Base-by-base conservation (phyloP, 2,113 vertebrate genomes). In the Ameiurus melas region DNA sequence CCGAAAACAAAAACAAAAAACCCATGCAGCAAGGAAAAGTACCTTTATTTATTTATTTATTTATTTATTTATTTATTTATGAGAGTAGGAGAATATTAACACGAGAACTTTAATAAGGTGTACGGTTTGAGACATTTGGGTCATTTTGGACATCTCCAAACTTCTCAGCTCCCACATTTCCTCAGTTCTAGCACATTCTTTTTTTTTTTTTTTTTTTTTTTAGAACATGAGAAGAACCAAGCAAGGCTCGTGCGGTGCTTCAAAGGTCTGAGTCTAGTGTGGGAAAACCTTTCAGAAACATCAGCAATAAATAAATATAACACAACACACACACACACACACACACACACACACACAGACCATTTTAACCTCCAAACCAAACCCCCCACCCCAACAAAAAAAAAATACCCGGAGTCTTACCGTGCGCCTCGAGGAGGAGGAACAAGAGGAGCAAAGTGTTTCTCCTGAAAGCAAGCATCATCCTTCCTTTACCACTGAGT, bases 371-470 rank as follows among this genome's bases (percentile, higher is more conserved):
- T 12, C 68, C 36, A 73, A 75, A 75, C 0, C 1, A 39, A 25
- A 4, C 8, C 20, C 17, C 36, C 36, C 36, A 2, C 36, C 36
- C 36, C 36, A 36, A 36, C n/a, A n/a, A n/a, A 36, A 36, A 36
- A 39, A n/a, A 47, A 47, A 73, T 43, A 57, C 4, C 43, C n/a
- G 14, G 62, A 58, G 16, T 16, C 94, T 94, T 91, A 96, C 95
- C 95, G 92, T 89, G 92, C 25, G 90, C 91, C 51, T 91, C 86
- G 82, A 94, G 89, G 82, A 91, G 90, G 27, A 93, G 82, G 14
- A 94, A 79, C 86, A 95, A 83, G 85, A 94, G 86, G 88, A 92
- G n/a, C 85, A 93, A 92, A 93, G 93, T 93, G 91, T 90, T 86
- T 90, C 90, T 91, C 75, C 70, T 87, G 60, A 84, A 86, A 57